phyloP scores from a whole-genome alignment of 1,140 invertebrate genomes.

The Tribolium madens region DNA sequence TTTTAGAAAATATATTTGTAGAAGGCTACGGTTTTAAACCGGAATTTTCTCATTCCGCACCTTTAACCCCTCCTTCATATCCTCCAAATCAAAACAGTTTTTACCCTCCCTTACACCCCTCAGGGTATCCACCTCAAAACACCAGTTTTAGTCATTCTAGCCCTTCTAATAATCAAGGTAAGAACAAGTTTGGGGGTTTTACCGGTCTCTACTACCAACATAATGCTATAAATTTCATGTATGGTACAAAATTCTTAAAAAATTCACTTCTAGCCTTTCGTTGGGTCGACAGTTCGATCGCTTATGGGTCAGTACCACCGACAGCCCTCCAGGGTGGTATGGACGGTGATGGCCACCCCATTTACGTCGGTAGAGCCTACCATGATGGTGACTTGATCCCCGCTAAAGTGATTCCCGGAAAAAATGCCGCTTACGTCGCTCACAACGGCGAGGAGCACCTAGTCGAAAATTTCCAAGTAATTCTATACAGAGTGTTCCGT shows the following conservation, averaged over 20 bases:
- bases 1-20: not conserved
- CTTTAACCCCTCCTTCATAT: not conserved
- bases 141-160: too few relatives aligned
- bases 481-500: not conserved
- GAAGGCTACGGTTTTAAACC: conserved; percentile 10
- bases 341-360: conserved; percentile 76
- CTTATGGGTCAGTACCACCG: conserved; percentile 55
- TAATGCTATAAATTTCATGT: not conserved
- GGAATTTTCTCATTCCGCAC: not conserved
- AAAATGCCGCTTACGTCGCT: conserved; percentile 73
- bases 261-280: conserved; percentile 57
- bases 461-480: conserved; percentile 1
- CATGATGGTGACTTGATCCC: conserved; percentile 81
- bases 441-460: conserved; percentile 73
- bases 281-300: conserved; percentile 58
- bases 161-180: conserved; percentile 12
- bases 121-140: not conserved
- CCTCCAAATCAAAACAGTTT: not conserved
- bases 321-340: conserved; percentile 76
- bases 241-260: not conserved
- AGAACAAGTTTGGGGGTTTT: not conserved
- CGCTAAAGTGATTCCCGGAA: conserved; percentile 80
- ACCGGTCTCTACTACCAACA: not conserved
- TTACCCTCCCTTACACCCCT: not conserved
- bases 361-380: conserved; percentile 80